Evolutionary conservation across 2,113 vertebrate genomes (phyloP).

Genomic region (Pyrgilauda ruficollis): DNA sequence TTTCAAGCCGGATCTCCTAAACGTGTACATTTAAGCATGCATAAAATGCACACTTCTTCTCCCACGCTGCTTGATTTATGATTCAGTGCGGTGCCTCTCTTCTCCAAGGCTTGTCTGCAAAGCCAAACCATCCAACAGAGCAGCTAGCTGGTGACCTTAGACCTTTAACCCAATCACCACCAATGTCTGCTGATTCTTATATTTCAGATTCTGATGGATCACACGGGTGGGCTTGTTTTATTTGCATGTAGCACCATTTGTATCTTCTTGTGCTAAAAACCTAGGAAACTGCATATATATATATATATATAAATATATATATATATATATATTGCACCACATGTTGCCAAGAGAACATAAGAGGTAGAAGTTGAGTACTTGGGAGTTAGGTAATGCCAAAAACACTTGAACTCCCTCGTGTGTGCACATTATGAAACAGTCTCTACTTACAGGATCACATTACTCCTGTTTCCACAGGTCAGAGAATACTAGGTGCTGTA

Average conservation of each 20-base stretch:
- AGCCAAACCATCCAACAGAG: neutral
- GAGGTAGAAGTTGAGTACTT: neutral
- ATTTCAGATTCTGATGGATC: constrained; percentile 2
- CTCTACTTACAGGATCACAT: constrained; percentile 5
- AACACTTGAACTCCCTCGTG: constrained; percentile 7
- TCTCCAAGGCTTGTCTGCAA: neutral
- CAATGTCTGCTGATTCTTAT: neutral
- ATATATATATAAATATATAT: too few species aligned
- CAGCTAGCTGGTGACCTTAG: neutral
- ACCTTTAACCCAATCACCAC: neutral
- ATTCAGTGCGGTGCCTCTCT: neutral
- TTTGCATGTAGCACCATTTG: constrained; percentile 37
- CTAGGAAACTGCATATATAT: constrained; percentile 25
- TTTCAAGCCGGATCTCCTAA: neutral
- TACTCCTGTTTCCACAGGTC: neutral
- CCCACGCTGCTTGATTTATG: neutral
- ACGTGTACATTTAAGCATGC: neutral
- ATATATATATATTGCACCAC: neutral
- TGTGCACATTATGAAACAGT: neutral
- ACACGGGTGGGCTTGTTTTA: neutral
- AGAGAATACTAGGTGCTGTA: neutral
- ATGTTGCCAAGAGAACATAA: constrained; percentile 7
- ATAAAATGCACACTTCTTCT: neutral
- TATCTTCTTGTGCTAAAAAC: constrained; percentile 40
- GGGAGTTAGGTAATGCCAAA: constrained; percentile 46